These are phyloP conservation scores for Papilio elwesi DNA, from an alignment of 2,888 invertebrate genomes.

Conservation along the genomic window DNA sequence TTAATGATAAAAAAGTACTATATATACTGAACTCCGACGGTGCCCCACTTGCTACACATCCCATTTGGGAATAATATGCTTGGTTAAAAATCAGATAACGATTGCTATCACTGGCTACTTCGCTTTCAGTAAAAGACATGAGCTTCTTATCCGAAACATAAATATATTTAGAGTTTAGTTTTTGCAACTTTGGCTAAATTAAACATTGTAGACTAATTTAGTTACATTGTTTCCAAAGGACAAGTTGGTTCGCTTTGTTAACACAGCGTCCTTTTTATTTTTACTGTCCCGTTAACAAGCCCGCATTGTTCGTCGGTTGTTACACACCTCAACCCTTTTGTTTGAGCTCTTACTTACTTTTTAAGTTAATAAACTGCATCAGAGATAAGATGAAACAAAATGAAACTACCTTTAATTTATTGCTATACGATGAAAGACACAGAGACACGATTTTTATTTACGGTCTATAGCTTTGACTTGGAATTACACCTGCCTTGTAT, in stretches of 20 bases:
- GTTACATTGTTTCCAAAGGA: slow-evolving; percentile 20
- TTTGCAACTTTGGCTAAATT: slow-evolving; percentile 12
- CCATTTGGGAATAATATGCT: neutral
- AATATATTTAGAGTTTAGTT: slow-evolving; percentile 1
- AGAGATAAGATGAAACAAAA: slow-evolving; percentile 5
- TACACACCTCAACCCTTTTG: slow-evolving; percentile 16
- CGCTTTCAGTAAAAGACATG: neutral
- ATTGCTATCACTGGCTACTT: neutral
- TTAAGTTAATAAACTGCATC: slow-evolving; percentile 17
- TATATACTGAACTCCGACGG: too few relatives aligned
- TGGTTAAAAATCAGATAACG: neutral
- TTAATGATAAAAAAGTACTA: too few relatives aligned
- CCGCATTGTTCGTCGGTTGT: slow-evolving; percentile 27
- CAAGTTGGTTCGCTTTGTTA: slow-evolving; percentile 25
- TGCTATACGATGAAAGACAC: neutral
- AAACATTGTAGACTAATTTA: slow-evolving; percentile 26
- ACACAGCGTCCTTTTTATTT: slow-evolving; percentile 26
- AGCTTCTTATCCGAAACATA: neutral
- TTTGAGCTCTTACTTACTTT: slow-evolving; percentile 24
- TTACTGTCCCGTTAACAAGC: slow-evolving; percentile 24
- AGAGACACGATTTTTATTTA: neutral
- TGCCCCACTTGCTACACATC: too few relatives aligned
- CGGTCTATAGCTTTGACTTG: neutral
- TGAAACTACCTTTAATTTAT: slow-evolving; percentile 1
- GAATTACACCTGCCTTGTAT: neutral